Conservation (phyloP, 2,797 vertebrate genomes). For the Tolypeutes matacus region DNA sequence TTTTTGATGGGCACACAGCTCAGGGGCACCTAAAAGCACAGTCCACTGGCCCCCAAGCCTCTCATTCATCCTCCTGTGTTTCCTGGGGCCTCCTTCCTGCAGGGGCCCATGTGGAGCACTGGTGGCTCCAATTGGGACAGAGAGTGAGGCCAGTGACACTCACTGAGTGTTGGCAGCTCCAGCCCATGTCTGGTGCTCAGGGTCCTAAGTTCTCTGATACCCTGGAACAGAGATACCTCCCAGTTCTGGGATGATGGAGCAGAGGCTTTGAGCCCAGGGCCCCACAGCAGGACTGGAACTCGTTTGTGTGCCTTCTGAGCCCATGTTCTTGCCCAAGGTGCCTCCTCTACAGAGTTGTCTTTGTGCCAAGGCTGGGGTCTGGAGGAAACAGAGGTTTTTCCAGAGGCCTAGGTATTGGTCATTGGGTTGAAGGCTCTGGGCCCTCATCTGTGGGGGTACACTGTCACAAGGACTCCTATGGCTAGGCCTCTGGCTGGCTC, state of each 20-base stretch:
- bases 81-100: background rate
- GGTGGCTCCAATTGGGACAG: background rate
- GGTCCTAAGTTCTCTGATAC: background rate
- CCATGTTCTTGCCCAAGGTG: fast-evolving
- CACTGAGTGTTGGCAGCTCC: background rate
- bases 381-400: background rate
- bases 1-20: background rate
- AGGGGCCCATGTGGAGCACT: no score
- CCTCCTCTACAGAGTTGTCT: background rate
- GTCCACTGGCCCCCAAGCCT: no score
- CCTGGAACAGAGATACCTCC: background rate
- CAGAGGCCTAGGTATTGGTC: background rate
- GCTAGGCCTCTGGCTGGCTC: background rate
- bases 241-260: background rate
- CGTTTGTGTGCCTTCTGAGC: fast-evolving
- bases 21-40: background rate
- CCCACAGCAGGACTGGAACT: background rate
- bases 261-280: background rate
- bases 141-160: no score
- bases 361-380: background rate
- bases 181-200: background rate
- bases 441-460: background rate
- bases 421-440: background rate
- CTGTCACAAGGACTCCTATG: background rate
- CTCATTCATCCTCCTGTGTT: fast-evolving